Base-by-base conservation (phyloP, 2,888 invertebrate genomes). In the Spatulosminthurus flaviceps region DNA sequence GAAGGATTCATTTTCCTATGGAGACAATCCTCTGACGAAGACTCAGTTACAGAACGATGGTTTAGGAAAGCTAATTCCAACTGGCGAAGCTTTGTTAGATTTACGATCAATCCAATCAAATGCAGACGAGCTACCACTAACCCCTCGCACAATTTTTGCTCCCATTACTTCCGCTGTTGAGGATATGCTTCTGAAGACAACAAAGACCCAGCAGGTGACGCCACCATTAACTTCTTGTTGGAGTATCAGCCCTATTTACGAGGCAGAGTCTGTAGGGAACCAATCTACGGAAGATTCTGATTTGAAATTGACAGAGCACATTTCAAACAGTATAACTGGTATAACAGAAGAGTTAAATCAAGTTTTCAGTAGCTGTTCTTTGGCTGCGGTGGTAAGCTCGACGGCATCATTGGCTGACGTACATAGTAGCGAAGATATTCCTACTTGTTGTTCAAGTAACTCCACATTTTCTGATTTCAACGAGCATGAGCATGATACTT, bases 181-280 rank as follows among this genome's bases (percentile, higher is more conserved):
- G 51, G 51, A 51, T 9, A 9, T 34, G 34, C 34, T 34, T 4
- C 4, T 7, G 34, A 34, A 34, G 4, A 34, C 34, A 7, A 34
- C 34, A 19, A 51, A 19, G 16, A 19, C 16, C 51, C 51, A 51
- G 51, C 51, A 51, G 7, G 51, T 2, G 16, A 51, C 51, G 16
- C 74, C 61, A 34, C 74, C 74, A 19, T n/a, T n/a, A 21, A 61
- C 74, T 0, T 74, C 74, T 4, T 29, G 29, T 4, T 74, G 74
- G 74, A 74, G 61, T 74, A 19, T 74, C 2, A 74, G 74, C 22
- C 74, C 74, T 21, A 28, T 74, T 5, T 74, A 74, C 51, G 61
- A 74, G 29, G 28, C 4, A 0, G 60, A 29, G n/a, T n/a, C n/a
- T n/a, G n/a, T n/a, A n/a, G n/a, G n/a, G 16, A 42, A 34, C 13